Base-by-base conservation (phyloP, 2,888 invertebrate genomes). In the Micoletzkya japonica region DNA sequence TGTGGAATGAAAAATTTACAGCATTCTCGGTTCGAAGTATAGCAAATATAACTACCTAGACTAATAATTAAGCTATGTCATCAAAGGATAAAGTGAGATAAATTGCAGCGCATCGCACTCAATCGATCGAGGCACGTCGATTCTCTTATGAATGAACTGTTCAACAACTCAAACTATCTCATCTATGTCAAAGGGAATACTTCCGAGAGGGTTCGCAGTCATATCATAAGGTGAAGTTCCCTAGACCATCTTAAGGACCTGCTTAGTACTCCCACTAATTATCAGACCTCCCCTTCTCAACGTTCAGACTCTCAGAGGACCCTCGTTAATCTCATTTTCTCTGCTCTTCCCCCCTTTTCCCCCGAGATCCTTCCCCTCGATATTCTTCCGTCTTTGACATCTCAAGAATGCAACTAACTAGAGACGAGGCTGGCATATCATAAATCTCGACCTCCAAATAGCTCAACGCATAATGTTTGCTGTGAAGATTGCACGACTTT, bases 131-230 rank as follows among this genome's bases (percentile, higher is more conserved):
- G 36, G 4, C 60, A 73, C 36, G 76, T 79, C 26, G 69, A 72
- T 7, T n/a, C 52, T n/a, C 56, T 81, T 28, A 79, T 81, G 80
- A 71, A 60, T n/a, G 60, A 70, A 30, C 70, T 78, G 39, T 80
- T 81, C 72, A 81, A 81, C 67, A 81, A 81, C 52, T 76, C 76
- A 1, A 73, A 77, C 32, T 81, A 70, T 44, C 30, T 80, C 30
- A 64, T 79, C 36, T 78, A 79, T 68, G 75, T 80, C 57, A 78
- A 80, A 67, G 76, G 78, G 32, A 75, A 70, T 26, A 78, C 78
- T 6, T 70, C 76, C 7, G 73, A 54, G 0, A 49, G 75, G 30
- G 52, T 80, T 20, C 14, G 63, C 17, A 54, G 59, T 20, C 71
- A 73, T 57, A 63, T 78, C 17, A 67, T 69, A 17, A 64, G 72